A percentile compares a stretch with the other conserved stretches of the same genome.
These are phyloP conservation scores for Lagodon rhomboides DNA, from an alignment of 2,797 vertebrate genomes.

Conservation along the genomic window DNA sequence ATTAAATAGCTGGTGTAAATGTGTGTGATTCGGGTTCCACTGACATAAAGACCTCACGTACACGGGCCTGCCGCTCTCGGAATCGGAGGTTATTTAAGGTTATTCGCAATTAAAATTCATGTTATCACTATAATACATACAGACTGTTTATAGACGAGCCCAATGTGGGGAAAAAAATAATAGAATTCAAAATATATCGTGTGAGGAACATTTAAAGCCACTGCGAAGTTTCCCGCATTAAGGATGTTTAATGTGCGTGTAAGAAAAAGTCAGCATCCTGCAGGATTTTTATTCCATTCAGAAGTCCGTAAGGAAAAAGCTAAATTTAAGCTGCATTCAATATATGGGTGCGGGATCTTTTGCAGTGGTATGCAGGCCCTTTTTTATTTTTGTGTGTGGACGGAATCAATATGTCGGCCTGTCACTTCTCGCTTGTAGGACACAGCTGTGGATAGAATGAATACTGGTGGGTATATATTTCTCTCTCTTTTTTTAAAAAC, in stretches of 20 bases:
- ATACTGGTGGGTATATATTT: neutral
- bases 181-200: neutral
- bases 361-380: too few relatives aligned
- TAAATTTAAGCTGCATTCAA: neutral
- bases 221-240: neutral
- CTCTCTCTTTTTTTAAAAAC: neutral
- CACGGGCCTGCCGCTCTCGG: too few relatives aligned
- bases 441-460: neutral
- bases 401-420: slow-evolving; percentile 12
- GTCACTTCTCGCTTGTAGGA: neutral
- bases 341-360: neutral
- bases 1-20: neutral
- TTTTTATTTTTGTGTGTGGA: neutral
- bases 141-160: rapidly evolving
- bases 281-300: neutral
- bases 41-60: neutral
- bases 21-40: neutral
- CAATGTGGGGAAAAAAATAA: neutral
- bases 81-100: neutral
- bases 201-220: neutral
- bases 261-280: neutral
- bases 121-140: neutral
- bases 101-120: neutral
- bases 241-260: too few relatives aligned
- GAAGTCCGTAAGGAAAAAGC: neutral